These are phyloP conservation scores for Ctenomys sociabilis DNA, from an alignment of 2,113 vertebrate genomes.

Conservation along the genomic window DNA sequence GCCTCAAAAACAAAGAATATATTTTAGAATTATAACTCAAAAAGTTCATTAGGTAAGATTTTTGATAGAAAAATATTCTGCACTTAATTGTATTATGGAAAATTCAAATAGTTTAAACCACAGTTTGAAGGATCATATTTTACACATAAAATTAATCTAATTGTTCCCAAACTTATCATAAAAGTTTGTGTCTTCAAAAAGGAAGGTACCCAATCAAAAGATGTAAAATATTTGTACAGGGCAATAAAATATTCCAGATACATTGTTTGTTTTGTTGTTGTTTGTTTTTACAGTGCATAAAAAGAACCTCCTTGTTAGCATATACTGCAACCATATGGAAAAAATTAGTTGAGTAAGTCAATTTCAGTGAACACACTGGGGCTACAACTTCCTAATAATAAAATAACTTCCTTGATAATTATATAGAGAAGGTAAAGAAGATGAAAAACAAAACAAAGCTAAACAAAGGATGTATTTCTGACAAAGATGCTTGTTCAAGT, in stretches of 20 bases:
- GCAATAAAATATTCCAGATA: not conserved
- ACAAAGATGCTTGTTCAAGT: not conserved
- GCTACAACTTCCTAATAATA: not conserved
- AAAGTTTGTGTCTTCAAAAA: not conserved
- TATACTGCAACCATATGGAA: not conserved
- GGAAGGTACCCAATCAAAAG: not conserved
- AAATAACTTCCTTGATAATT: not conserved
- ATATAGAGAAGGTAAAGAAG: not conserved
- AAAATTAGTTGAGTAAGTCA: not conserved
- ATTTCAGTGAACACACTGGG: not conserved
- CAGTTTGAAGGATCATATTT: not conserved
- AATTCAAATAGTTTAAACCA: not conserved
- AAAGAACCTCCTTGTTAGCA: not conserved
- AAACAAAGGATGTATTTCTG: not conserved
- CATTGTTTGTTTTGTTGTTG: not conserved
- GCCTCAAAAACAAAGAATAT: not conserved
- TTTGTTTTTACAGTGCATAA: not conserved
- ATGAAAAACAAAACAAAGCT: not conserved
- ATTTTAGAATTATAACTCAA: not conserved
- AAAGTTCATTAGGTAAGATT: not conserved
- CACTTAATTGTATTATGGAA: not conserved
- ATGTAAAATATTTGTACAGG: not conserved
- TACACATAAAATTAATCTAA: not conserved
- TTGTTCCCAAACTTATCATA: not conserved
- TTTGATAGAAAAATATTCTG: not conserved